A percentile compares a stretch with the other conserved stretches of the same genome.
Evolutionary conservation across 2,113 vertebrate genomes (phyloP).

Genomic region (Galeopterus variegatus): DNA sequence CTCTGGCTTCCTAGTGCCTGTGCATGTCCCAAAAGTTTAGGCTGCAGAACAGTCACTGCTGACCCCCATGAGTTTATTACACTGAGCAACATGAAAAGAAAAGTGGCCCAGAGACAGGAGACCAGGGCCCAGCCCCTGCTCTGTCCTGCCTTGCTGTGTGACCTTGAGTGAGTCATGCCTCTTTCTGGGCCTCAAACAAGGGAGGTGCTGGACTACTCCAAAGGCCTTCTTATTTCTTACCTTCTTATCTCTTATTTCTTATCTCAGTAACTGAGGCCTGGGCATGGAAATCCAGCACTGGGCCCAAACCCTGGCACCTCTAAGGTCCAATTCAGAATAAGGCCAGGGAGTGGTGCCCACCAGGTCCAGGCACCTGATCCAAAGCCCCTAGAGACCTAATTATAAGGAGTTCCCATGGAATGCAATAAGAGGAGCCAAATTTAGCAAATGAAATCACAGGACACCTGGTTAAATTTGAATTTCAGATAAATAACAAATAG

Average conservation of each 20-base stretch:
- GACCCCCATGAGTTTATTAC: background rate
- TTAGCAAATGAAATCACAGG: background rate
- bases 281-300: background rate
- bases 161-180: background rate
- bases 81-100: background rate
- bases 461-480: background rate
- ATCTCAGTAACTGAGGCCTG: background rate
- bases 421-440: background rate
- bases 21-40: background rate
- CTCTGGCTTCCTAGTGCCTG: background rate
- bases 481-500: background rate
- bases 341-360: background rate
- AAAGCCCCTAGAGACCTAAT: background rate
- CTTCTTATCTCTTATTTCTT: background rate
- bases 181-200: background rate
- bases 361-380: background rate
- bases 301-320: fast-evolving
- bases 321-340: background rate
- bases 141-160: background rate
- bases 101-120: background rate
- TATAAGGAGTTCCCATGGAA: background rate
- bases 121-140: background rate
- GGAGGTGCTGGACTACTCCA: background rate
- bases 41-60: background rate
- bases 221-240: background rate